phyloP scores from a whole-genome alignment of 2,797 vertebrate genomes.

The Catharus ustulatus region DNA sequence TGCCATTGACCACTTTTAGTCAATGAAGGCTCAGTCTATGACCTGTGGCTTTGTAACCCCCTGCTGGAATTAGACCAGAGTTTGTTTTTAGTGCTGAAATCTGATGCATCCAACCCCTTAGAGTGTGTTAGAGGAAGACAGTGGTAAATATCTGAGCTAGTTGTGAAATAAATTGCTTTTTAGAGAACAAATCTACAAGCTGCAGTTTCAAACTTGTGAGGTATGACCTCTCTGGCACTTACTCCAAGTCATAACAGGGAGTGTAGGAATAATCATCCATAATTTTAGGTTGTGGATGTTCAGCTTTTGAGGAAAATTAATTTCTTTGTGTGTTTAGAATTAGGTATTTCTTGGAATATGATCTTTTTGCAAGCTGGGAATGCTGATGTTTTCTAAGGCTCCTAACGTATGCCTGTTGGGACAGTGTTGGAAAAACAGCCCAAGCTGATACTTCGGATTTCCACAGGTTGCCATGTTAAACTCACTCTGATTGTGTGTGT shows the following conservation, averaged over 20 bases:
- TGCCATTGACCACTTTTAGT: neutral
- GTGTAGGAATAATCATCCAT: neutral
- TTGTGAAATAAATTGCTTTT: neutral
- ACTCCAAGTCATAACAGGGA: neutral
- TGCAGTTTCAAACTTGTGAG: neutral
- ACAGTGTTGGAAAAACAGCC: neutral
- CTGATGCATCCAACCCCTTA: neutral
- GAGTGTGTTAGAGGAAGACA: neutral
- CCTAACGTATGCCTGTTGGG: neutral
- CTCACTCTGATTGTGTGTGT: rapidly evolving
- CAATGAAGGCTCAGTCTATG: neutral
- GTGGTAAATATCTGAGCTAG: neutral
- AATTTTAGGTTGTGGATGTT: neutral
- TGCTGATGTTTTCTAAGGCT: neutral
- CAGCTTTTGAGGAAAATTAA: neutral
- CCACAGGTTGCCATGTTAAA: neutral
- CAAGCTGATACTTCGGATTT: neutral
- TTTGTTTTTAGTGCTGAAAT: neutral
- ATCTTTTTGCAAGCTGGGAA: neutral
- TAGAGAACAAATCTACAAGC: neutral
- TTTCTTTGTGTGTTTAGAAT: neutral
- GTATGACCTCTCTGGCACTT: neutral
- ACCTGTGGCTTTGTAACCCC: neutral
- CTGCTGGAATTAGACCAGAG: neutral
- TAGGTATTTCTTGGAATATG: neutral